A percentile compares a stretch with the other conserved stretches of the same genome.
Evolutionary conservation across 1,140 invertebrate species (phyloP).

Genomic region (Macrocentrus cingulum): DNA sequence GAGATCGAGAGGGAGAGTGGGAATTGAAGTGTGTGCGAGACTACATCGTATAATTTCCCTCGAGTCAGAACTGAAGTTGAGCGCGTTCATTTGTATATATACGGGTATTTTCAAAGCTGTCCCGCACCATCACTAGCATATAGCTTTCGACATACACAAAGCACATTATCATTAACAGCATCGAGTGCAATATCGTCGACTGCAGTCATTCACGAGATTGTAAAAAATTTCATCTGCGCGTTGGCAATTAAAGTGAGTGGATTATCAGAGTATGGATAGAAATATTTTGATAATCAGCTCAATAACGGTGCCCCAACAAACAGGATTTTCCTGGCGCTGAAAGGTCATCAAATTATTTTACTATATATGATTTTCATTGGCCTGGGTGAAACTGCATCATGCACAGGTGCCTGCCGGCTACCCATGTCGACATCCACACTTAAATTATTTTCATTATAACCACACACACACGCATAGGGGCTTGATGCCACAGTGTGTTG

Average conservation of each 20-base stretch:
- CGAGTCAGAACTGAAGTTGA: constrained; percentile 17
- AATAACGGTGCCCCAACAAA: background rate
- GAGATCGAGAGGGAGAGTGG: background rate
- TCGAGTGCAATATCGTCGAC: too few species aligned
- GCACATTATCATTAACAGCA: background rate
- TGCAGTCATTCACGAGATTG: too few species aligned
- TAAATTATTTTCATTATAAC: too few species aligned
- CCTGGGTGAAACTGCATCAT: too few species aligned
- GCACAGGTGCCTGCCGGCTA: background rate
- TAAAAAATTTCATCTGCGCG: background rate
- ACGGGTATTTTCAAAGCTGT: background rate
- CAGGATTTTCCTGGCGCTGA: constrained; percentile 1
- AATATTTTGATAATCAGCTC: constrained; percentile 14
- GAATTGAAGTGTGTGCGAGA: background rate
- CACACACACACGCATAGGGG: too few species aligned
- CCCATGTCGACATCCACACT: too few species aligned
- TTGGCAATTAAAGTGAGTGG: constrained; percentile 1
- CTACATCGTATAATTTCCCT: constrained; percentile 25
- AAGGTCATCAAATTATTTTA: constrained; percentile 16
- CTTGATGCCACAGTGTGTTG: too few species aligned
- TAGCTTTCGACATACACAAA: too few species aligned
- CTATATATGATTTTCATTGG: background rate
- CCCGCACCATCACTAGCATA: background rate
- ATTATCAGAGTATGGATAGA: constrained; percentile 10
- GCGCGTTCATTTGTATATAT: background rate